phyloP scores from a whole-genome alignment of 1,140 invertebrate genomes.

The Bradysia coprophila region DNA sequence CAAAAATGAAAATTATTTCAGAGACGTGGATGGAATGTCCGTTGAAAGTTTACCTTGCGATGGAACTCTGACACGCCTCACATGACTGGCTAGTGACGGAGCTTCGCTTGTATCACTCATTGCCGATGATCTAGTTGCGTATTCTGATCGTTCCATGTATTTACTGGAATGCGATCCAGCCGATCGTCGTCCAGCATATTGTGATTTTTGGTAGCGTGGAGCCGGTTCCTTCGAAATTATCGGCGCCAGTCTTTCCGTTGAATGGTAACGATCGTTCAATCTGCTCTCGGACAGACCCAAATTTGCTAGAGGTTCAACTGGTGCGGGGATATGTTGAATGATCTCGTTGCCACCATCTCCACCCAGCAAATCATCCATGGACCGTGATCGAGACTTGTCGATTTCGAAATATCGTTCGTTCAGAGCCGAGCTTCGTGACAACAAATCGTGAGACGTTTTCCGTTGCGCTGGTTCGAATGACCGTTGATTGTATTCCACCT shows the following conservation, averaged over 20 bases:
- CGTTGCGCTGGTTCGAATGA: constrained; percentile 21
- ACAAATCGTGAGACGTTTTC: constrained; percentile 51
- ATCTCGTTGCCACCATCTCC: constrained; percentile 23
- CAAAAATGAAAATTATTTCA: no score
- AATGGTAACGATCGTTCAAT: constrained; percentile 72
- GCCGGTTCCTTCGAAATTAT: constrained; percentile 34
- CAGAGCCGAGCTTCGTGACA: constrained; percentile 67
- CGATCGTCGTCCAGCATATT: constrained; percentile 55
- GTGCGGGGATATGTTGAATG: constrained; percentile 17
- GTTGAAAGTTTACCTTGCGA: no score
- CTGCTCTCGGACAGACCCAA: constrained; percentile 64
- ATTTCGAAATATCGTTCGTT: constrained; percentile 77
- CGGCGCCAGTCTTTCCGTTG: constrained; percentile 49
- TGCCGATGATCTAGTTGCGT: constrained; percentile 48
- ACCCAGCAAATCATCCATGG: constrained; percentile 58
- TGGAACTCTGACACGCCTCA: constrained; percentile 70
- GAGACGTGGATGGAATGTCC: no score
- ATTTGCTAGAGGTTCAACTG: constrained; percentile 32
- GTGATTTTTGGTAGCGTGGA: constrained; percentile 66
- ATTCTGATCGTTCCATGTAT: constrained; percentile 22
- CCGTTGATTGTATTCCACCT: constrained; percentile 2
- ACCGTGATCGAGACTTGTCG: constrained; percentile 59
- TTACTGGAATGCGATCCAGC: constrained; percentile 71
- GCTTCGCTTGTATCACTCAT: constrained; percentile 90
- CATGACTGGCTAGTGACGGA: constrained; percentile 77